Evolutionary conservation across 2,888 invertebrate species (phyloP).

Genomic region (Pomacea canaliculata): DNA sequence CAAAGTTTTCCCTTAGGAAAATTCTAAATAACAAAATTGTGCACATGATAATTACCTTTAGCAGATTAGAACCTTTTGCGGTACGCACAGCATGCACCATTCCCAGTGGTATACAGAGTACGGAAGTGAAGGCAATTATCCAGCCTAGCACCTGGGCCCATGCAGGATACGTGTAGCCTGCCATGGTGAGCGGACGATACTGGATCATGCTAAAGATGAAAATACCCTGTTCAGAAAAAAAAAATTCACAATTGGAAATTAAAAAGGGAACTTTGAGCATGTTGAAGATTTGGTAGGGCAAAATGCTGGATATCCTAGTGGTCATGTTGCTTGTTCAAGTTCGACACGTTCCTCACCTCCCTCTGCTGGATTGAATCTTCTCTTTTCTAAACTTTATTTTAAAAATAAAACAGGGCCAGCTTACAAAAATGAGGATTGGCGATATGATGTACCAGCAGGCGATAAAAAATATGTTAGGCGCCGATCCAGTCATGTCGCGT

Average conservation of each 20-base stretch:
- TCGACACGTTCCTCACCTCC: too few relatives aligned
- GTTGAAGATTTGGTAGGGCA: too few relatives aligned
- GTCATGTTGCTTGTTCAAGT: too few relatives aligned
- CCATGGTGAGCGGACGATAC: conserved; percentile 87
- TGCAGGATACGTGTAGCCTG: conserved; percentile 83
- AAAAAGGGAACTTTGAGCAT: too few relatives aligned
- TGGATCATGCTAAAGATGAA: conserved; percentile 91
- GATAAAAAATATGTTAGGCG: conserved; percentile 85
- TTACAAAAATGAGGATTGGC: conserved; percentile 82
- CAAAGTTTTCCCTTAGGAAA: not conserved
- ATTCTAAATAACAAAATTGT: not conserved
- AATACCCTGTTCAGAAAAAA: conserved; percentile 73
- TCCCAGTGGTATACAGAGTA: conserved; percentile 87
- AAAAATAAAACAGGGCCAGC: too few relatives aligned
- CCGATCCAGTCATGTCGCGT: conserved; percentile 88
- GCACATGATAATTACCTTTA: conserved; percentile 75
- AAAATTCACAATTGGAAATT: not conserved
- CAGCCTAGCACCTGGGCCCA: conserved; percentile 89
- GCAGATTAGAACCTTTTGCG: conserved; percentile 79
- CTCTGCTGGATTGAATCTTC: too few relatives aligned
- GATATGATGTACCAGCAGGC: conserved; percentile 88
- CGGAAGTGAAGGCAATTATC: conserved; percentile 85
- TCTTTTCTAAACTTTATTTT: too few relatives aligned
- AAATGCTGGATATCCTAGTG: too few relatives aligned
- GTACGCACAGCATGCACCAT: conserved; percentile 78